Base-by-base conservation (phyloP, 1,140 invertebrate genomes). In the Drosophila bocqueti region DNA sequence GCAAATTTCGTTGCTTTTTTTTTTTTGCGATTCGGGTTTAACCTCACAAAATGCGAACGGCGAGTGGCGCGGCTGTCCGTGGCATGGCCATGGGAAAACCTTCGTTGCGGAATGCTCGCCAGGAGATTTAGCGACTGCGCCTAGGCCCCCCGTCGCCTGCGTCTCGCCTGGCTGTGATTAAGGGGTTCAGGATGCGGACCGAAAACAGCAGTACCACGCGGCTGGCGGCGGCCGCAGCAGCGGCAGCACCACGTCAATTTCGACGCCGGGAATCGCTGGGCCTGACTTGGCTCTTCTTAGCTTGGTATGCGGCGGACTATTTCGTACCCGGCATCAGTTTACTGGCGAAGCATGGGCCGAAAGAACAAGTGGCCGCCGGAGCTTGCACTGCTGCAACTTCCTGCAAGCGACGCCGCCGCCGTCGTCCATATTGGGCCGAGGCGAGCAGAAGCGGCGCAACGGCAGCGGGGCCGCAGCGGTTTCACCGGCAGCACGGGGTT, bases 11-110 rank as follows among this genome's bases (percentile, higher is more conserved):
- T 38, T 42, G 67, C 46, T 40, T 76, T 69, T 62, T 69, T 66
- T 69, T 69, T 66, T 69, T 66, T 36, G 65, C 61, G 26, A 54
- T 66, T 87, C 84, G 47, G 24, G 34, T 59, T 68, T 87, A 87
- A 87, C 84, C 84, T 87, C 84, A 87, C 72, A 69, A 67, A 72
- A 59, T 72, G 46, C 63, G 63, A 9, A 60, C 24, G 62, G 60
- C 60, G 60, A 58, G 24, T 26, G 24, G 11, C 55, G 36, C 55
- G 10, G 55, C 60, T 29, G 34, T 5, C n/a, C 21, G 58, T 59
- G 52, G 58, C 63, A 45, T 65, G 63, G 63, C 58, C 21, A 43
- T 62, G 54, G 54, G 36, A 18, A 57, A 62, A 45, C 58, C 38
- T 43, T 40, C 36, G 36, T 1, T 40, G 36, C 21, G 36, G 21